These are phyloP conservation scores for Macrotus californicus DNA, from an alignment of 2,113 vertebrate species.

Conservation along the genomic window DNA sequence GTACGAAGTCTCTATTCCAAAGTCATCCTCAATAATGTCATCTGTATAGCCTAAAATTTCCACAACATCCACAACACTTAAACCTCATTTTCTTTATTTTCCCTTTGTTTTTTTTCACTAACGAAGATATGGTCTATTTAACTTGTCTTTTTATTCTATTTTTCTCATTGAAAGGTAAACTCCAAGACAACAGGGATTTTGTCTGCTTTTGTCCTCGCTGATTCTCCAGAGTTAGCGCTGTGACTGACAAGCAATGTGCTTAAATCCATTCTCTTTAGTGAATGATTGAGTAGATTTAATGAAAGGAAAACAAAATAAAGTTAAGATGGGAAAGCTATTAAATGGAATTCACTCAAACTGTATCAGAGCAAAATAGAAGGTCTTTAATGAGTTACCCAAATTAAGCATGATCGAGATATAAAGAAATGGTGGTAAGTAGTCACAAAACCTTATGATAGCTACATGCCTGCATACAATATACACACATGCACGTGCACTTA, in stretches of 20 bases:
- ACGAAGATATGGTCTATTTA: not conserved
- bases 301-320: not conserved
- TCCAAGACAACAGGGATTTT: not conserved
- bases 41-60: not conserved
- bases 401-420: not conserved
- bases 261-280: not conserved
- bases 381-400: not conserved
- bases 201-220: not conserved
- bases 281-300: not conserved
- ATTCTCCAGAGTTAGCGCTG: not conserved
- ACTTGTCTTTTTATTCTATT: not conserved
- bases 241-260: not conserved
- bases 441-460: not conserved
- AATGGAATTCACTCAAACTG: not conserved
- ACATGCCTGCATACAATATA: not conserved
- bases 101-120: not conserved
- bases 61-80: not conserved
- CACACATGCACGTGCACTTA: rapidly evolving
- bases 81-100: not conserved
- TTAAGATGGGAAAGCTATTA: not conserved
- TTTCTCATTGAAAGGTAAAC: not conserved
- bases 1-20: not conserved
- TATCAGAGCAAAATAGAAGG: not conserved
- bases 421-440: not conserved
- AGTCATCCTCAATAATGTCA: not conserved